phyloP scores from a whole-genome alignment of 2,113 vertebrate genomes.

The Charadrius vociferus region DNA sequence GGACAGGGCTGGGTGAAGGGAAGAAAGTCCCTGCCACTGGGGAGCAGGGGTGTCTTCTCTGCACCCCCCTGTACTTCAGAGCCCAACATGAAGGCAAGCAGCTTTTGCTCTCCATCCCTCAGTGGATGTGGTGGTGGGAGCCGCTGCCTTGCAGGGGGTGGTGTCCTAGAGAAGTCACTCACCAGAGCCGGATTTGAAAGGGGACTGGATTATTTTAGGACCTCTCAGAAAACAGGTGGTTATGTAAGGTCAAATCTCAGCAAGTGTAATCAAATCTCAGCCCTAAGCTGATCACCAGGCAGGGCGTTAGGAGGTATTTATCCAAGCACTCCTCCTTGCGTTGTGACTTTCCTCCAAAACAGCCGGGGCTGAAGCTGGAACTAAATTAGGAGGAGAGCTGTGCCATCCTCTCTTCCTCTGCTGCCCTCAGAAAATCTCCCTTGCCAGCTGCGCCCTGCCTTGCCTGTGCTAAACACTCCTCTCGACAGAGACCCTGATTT shows the following conservation, averaged over 20 bases:
- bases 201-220: constrained; percentile 7
- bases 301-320: constrained; percentile 48
- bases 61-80: not conserved
- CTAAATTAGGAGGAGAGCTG: constrained; percentile 3
- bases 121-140: not conserved
- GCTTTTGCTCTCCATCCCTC: not conserved
- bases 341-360: not conserved
- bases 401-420: not conserved
- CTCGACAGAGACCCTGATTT: not conserved
- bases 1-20: not conserved
- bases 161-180: not conserved
- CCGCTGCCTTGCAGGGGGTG: not conserved
- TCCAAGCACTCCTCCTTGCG: not conserved
- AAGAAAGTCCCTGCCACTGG: fast-evolving
- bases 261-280: constrained; percentile 49
- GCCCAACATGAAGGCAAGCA: not conserved
- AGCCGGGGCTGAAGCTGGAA: not conserved
- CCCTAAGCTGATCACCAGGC: constrained; percentile 36
- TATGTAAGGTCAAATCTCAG: constrained; percentile 45
- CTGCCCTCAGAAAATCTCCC: not conserved
- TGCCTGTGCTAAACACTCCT: not conserved
- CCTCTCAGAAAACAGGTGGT: constrained; percentile 33
- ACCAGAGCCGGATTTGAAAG: not conserved
- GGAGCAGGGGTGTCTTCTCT: not conserved
- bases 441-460: not conserved